Conservation (phyloP, 2,113 vertebrate species). For the Callionymus lyra region DNA sequence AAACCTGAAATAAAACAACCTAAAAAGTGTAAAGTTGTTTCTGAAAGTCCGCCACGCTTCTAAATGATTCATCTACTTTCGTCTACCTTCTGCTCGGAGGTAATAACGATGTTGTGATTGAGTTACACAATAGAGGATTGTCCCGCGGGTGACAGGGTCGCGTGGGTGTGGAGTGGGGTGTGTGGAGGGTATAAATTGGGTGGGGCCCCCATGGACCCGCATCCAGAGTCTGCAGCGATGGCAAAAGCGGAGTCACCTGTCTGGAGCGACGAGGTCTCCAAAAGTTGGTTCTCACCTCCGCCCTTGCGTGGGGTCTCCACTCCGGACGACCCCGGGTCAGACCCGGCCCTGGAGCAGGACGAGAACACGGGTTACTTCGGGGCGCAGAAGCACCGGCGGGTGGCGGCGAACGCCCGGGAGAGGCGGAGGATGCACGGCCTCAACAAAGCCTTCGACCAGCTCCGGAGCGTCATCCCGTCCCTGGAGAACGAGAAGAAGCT, state of each 20-base stretch:
- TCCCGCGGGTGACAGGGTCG: slow-evolving; percentile 45
- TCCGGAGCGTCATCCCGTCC: slow-evolving; percentile 72
- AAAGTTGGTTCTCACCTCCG: slow-evolving; percentile 52
- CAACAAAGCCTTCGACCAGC: slow-evolving; percentile 71
- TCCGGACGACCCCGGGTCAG: slow-evolving; percentile 33
- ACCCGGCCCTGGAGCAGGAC: slow-evolving; percentile 18
- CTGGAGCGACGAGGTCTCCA: slow-evolving; percentile 57
- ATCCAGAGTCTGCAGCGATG: slow-evolving; percentile 32
- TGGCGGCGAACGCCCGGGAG: slow-evolving; percentile 73
- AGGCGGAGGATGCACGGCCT: slow-evolving; percentile 73
- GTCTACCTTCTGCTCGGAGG: slow-evolving; percentile 21
- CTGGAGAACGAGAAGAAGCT: slow-evolving; percentile 72
- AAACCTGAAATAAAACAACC: too few relatives aligned
- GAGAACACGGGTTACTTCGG: slow-evolving; percentile 21
- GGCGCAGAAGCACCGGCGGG: slow-evolving; percentile 64
- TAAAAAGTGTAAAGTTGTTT: too few relatives aligned
- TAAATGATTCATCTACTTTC: slow-evolving; percentile 46
- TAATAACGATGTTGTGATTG: slow-evolving; percentile 50
- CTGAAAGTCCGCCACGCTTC: slow-evolving; percentile 10
- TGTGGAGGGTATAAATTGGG: slow-evolving; percentile 42
- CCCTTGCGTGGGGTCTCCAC: slow-evolving; percentile 32
- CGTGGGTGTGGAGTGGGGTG: slow-evolving; percentile 16
- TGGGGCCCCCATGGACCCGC: too few relatives aligned
- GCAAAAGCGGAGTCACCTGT: slow-evolving; percentile 37
- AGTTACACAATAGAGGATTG: slow-evolving; percentile 59